A percentile compares a stretch with the other conserved stretches of the same genome.
Evolutionary conservation across 1,140 invertebrate genomes (phyloP).

Genomic region (Oscheius sp.): DNA sequence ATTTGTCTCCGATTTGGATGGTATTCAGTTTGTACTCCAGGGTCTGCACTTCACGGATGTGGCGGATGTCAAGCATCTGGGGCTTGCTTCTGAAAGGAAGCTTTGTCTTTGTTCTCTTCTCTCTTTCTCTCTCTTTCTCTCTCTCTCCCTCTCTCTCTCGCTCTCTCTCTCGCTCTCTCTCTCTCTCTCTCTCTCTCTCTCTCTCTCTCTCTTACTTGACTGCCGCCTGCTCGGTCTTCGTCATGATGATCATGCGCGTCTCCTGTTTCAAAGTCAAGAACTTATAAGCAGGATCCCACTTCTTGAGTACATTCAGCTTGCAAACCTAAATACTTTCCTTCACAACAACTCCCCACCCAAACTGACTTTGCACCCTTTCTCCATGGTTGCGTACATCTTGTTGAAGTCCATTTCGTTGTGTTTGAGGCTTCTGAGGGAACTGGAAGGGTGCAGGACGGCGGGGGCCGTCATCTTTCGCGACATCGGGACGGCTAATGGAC

Average conservation of each 20-base stretch:
- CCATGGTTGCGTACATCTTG: slow-evolving; percentile 51
- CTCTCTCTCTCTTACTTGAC: background rate
- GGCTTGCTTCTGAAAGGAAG: slow-evolving; percentile 44
- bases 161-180: background rate
- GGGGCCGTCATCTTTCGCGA: too few relatives aligned
- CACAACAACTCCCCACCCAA: background rate
- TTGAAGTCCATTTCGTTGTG: slow-evolving; percentile 50
- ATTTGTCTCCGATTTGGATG: slow-evolving; percentile 58
- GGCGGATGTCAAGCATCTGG: slow-evolving; percentile 36
- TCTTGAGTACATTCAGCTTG: slow-evolving; percentile 51
- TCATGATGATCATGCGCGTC: slow-evolving; percentile 51
- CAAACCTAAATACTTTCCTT: slow-evolving; percentile 44
- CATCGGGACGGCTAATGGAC: too few relatives aligned
- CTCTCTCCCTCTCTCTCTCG: background rate
- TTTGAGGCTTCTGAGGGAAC: background rate
- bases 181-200: background rate
- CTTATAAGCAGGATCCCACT: slow-evolving; percentile 57
- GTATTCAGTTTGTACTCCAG: slow-evolving; percentile 42
- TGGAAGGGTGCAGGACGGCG: background rate
- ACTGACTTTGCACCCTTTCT: slow-evolving; percentile 50
- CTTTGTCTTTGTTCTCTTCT: background rate
- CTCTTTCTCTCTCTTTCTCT: background rate
- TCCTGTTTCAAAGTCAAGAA: slow-evolving; percentile 47
- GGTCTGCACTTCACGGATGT: slow-evolving; percentile 31
- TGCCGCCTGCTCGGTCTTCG: slow-evolving; percentile 37